Evolutionary conservation across 2,888 invertebrate species (phyloP), one percentile per base, ranked within the genome.

Genomic region (Drosophila picticornis): DNA sequence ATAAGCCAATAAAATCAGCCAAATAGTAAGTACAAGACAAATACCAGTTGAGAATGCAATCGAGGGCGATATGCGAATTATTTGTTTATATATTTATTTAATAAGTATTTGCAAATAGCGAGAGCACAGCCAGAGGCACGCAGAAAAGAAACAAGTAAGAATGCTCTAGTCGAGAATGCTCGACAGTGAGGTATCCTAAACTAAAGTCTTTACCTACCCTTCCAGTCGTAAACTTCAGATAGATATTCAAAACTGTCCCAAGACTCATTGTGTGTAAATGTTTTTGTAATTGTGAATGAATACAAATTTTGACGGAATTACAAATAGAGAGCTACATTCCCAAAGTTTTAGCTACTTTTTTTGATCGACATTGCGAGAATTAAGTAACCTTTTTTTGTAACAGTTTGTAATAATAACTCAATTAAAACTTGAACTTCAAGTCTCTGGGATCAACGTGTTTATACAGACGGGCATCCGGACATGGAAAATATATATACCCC

Each of bases 31-130:
- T 34, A 46, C 48, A 67, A 57, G 27, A 40, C 52, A 57, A 31
- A 46, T 36, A 22, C 38, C 27, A 32, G 29, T 13, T 40, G 25
- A 10, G n/a, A 40, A 4, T n/a, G n/a, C 40, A 4, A n/a, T 10
- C 40, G 46, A 32, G 43, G 56, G 5, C 10, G 27, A 19, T 27
- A 27, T 43, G 34, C 48, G 53, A 58, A 65, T 68, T 72, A 84
- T 84, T 46, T 27, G 77, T 77, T 63, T 70, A 83, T 67, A 74
- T 83, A 75, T 86, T 88, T 88, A 75, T 86, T 86, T 73, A 77
- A 63, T 77, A 83, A 86, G 75, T 84, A 88, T 52, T 53, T 76
- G 63, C 66, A 66, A 81, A 75, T 64, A 75, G 72, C 61, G 67
- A 57, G 40, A 31, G 48, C 38, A 69, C 60, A 66, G 52, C 50